Base-by-base conservation (phyloP, 2,797 vertebrate genomes). In the Neoniphon sammara region DNA sequence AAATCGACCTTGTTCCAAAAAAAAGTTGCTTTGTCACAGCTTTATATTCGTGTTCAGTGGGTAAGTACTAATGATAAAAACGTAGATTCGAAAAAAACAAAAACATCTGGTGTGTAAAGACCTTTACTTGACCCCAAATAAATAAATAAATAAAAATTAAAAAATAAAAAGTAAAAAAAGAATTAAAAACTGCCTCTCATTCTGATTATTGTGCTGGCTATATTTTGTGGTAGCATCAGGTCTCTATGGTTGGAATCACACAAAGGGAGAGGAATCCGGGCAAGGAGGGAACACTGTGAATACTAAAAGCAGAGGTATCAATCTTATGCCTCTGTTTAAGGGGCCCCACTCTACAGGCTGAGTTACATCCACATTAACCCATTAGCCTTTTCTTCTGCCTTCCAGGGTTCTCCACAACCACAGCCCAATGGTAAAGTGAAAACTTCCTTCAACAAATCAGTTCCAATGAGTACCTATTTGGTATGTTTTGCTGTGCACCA, bases 391-490 rank as follows among this genome's bases (percentile, higher is more conserved):
- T 70, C 15, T 17, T 54, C 60, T 71, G 21, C 20, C 59, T 73
- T 87, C 36, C 77, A 91, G 86, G 75, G 95, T 87, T 0, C 15
- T 31, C 58, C 7, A 7, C 68, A 90, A 53, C 0, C 0, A 0
- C 0, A 95, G 4, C 34, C 66, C 0, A 14, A 42, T 56, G 86
- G 84, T 10, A 97, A 94, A 93, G 34, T 0, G 0, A 94, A 62
- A 86, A 97, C 97, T 7, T 91, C 81, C 63, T 99, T 99, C 78
- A 0, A 83, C 59, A 94, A 91, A 76, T 98, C 98, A 0, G 92
- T 98, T 55, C 95, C 94, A n/a, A 99, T 99, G 98, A 99, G 98
- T 75, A 98, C 98, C 9, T 99, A 99, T 73, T 88, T 99, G 87
- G 97, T 99, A n/a, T 98, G 96, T 85, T 99, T 98, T 83, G 98